Base-by-base conservation (phyloP, 2,113 vertebrate genomes). In the Copsychus sechellarum region DNA sequence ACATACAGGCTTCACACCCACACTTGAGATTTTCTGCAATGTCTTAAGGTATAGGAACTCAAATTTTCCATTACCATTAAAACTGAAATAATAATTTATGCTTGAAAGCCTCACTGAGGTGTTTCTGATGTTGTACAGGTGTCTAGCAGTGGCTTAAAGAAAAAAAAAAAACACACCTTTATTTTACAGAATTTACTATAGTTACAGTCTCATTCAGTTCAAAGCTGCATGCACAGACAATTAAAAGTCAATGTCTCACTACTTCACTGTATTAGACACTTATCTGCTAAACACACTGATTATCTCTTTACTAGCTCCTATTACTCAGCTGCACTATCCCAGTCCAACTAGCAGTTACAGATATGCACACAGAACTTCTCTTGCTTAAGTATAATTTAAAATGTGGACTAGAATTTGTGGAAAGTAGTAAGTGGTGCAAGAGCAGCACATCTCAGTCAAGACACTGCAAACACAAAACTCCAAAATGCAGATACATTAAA, bases 211-310 rank as follows among this genome's bases (percentile, higher is more conserved):
- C 20, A 51, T 43, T 83, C 54, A 61, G 34, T 83, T 76, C 15
- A 36, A 83, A 93, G 50, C 17, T 71, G 25, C 33, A 61, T 61
- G 11, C 34, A 48, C 22, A 82, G 48, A 48, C 15, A 86, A 31
- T 12, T 64, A 51, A 9, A 34, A 76, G 57, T 23, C 31, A 31
- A 9, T 7, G 5, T 29, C 28, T 74, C 50, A 24, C 42, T 45
- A 18, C 31, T 56, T 90, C 25, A 48, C 18, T 64, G 22, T 57
- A 23, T 54, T 50, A 56, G 45, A 51, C 15, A 22, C 10, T 62
- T 58, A 47, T 0, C 31, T 81, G 48, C 38, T 58, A 53, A 80
- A 42, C 3, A 26, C 0, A 0, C 26, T 26, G 19, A 26, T 78
- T 47, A 70, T 77, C 40, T 65, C 62, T 81, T 82, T 82, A 45